Conservation (phyloP, 2,113 vertebrate genomes). For the Oriolus oriolus region DNA sequence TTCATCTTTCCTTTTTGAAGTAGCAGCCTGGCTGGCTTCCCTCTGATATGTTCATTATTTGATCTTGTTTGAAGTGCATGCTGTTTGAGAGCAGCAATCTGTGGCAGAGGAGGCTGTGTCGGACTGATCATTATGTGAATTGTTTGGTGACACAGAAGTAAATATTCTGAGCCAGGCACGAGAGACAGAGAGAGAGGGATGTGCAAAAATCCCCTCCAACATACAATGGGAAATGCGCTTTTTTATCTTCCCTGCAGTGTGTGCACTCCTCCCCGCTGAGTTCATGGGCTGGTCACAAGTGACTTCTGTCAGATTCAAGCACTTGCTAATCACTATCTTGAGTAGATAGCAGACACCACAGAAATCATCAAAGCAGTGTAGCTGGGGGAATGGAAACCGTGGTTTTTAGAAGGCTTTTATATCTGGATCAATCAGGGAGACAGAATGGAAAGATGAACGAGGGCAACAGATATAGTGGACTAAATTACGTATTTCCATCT, state of each 20-base stretch:
- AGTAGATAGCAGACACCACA: slow-evolving; percentile 48
- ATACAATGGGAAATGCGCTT: slow-evolving; percentile 33
- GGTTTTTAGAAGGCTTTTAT: slow-evolving; percentile 29
- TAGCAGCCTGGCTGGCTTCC: slow-evolving; percentile 1
- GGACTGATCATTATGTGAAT: slow-evolving; percentile 45
- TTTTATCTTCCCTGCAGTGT: slow-evolving; percentile 28
- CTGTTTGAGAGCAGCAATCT: slow-evolving; percentile 15
- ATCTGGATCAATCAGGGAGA: slow-evolving; percentile 34
- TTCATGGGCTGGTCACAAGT: slow-evolving; percentile 62
- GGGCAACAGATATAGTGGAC: neutral
- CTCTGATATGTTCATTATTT: slow-evolving; percentile 39
- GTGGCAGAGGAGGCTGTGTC: neutral
- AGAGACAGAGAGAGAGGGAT: slow-evolving; percentile 22
- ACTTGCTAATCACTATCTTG: slow-evolving; percentile 59
- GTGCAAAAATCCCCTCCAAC: slow-evolving; percentile 12
- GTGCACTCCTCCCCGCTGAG: slow-evolving; percentile 43
- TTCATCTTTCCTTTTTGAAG: slow-evolving; percentile 63
- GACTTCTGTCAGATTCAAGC: slow-evolving; percentile 59
- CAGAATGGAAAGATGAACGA: slow-evolving; percentile 34
- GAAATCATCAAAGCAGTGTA: slow-evolving; percentile 49
- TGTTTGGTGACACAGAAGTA: slow-evolving; percentile 64
- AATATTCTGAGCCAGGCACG: slow-evolving; percentile 19
- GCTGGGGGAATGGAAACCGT: slow-evolving; percentile 30
- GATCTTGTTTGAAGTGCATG: slow-evolving; percentile 45
- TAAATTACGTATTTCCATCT: slow-evolving; percentile 37